A percentile compares a stretch with the other conserved stretches of the same genome.
These are phyloP conservation scores for Lepeophtheirus nordmannii DNA, from an alignment of 2,888 invertebrate genomes.

Conservation along the genomic window DNA sequence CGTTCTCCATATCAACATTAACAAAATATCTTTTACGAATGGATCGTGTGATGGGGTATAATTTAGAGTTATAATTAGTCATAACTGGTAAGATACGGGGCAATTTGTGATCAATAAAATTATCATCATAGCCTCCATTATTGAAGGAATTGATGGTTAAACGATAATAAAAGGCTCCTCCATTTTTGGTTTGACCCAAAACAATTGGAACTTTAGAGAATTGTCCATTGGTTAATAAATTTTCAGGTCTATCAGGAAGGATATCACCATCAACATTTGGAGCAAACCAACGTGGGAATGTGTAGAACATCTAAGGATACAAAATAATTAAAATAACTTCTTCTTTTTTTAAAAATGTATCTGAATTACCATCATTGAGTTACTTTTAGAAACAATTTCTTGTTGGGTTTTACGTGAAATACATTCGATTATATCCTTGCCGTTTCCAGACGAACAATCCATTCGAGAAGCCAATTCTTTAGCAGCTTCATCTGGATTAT, in stretches of 20 bases:
- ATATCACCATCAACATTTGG: slow-evolving; percentile 29
- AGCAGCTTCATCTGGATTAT: slow-evolving; percentile 30
- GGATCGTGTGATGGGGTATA: slow-evolving; percentile 30
- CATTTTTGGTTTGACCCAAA: slow-evolving; percentile 30
- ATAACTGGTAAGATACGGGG: slow-evolving; percentile 30
- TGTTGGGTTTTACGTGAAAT: slow-evolving; percentile 13
- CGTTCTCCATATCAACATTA: slow-evolving; percentile 31
- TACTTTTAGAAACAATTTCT: slow-evolving; percentile 9
- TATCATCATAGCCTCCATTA: slow-evolving; percentile 31
- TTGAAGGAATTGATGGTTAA: slow-evolving; percentile 31
- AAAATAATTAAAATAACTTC: slow-evolving; percentile 16
- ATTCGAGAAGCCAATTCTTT: slow-evolving; percentile 28
- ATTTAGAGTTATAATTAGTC: slow-evolving; percentile 30
- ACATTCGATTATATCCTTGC: slow-evolving; percentile 12
- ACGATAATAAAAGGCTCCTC: slow-evolving; percentile 31
- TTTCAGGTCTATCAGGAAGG: slow-evolving; percentile 28
- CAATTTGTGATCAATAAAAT: slow-evolving; percentile 31
- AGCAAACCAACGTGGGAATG: slow-evolving; percentile 31
- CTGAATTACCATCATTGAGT: slow-evolving; percentile 7
- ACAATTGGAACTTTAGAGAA: slow-evolving; percentile 30
- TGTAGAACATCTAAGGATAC: slow-evolving; percentile 29
- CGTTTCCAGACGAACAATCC: slow-evolving; percentile 13
- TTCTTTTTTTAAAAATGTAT: not conserved
- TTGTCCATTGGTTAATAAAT: slow-evolving; percentile 28
- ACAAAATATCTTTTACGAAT: slow-evolving; percentile 30